These are phyloP conservation scores for Cepaea nemoralis DNA, from an alignment of 1,140 invertebrate species.

Conservation along the genomic window DNA sequence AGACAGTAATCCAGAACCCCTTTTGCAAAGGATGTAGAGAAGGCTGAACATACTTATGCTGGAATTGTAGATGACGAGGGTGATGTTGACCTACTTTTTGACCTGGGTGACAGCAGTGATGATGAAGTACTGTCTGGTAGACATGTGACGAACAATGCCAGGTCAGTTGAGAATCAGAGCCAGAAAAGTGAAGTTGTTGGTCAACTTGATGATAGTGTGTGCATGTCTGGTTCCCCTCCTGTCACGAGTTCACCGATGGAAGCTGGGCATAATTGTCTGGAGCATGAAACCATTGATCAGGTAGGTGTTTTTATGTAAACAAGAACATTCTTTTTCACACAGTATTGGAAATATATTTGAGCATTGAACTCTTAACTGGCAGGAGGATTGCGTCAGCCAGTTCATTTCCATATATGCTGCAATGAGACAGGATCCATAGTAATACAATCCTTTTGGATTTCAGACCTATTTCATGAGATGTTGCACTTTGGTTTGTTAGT, in stretches of 20 bases:
- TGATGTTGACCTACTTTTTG: not conserved
- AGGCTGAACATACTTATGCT: not conserved
- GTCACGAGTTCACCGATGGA: not conserved
- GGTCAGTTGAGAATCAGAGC: not conserved
- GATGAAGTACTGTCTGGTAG: slow-evolving; percentile 20
- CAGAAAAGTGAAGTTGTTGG: not conserved
- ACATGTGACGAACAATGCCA: not conserved
- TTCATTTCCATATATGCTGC: too few species aligned
- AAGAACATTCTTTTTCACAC: not conserved
- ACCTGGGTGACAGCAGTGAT: not conserved
- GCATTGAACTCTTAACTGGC: too few species aligned
- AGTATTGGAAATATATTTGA: too few species aligned
- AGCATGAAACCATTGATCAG: not conserved
- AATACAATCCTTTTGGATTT: too few species aligned
- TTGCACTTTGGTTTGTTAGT: too few species aligned
- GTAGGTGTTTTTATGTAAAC: not conserved
- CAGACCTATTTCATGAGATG: too few species aligned
- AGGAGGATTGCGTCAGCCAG: too few species aligned
- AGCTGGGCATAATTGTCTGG: not conserved
- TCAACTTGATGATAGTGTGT: not conserved
- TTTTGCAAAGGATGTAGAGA: not conserved
- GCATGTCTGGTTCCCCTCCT: not conserved
- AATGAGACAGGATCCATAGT: too few species aligned
- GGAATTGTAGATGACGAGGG: not conserved
- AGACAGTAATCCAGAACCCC: not conserved